Base-by-base conservation (phyloP, 2,797 vertebrate genomes). In the Chelonia mydas region DNA sequence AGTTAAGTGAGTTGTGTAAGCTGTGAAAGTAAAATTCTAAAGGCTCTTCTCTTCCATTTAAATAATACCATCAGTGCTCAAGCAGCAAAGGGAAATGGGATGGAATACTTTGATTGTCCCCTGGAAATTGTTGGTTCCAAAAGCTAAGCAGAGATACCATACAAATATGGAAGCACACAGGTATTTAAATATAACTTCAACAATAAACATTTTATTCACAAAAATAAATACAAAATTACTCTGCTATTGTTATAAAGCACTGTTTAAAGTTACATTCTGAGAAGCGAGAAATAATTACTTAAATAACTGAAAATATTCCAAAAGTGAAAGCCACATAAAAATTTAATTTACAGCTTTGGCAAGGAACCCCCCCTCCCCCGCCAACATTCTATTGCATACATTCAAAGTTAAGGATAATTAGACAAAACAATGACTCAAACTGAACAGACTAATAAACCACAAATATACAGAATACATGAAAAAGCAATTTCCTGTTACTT, bases 191-290 rank as follows among this genome's bases (percentile, higher is more conserved):
- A 49, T 1, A 51, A 53, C 27, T 1, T 28, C 84, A 74, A 61
- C 89, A 72, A 27, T 1, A 11, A 82, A 25, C 57, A 33, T 49
- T 92, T 96, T 93, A 88, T 91, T 96, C 94, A 93, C 94, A 80
- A 83, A 92, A 94, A 87, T 83, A 84, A 88, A 47, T 19, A 83
- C 84, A 86, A 82, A 93, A 89, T 86, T 37, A 90, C 83, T 89
- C 68, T 33, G 91, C 51, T 23, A 2, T 57, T 50, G 61, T 51
- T 49, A 65, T n/a, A 61, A 93, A 93, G 84, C 11, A 59, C 41
- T 5, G 61, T 8, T 93, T 74, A 19, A 6, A 31, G 27, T 57
- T 76, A 55, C 17, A n/a, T 37, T n/a, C 83, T 81, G 77, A 45
- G 12, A 84, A 49, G 68, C 0, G 1, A 57, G 51, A 81, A 88